Percentiles rank a stretch among this genome's conserved stretches.
Evolutionary conservation across 2,888 invertebrate species (phyloP).

Genomic region (Leucophenga montana): DNA sequence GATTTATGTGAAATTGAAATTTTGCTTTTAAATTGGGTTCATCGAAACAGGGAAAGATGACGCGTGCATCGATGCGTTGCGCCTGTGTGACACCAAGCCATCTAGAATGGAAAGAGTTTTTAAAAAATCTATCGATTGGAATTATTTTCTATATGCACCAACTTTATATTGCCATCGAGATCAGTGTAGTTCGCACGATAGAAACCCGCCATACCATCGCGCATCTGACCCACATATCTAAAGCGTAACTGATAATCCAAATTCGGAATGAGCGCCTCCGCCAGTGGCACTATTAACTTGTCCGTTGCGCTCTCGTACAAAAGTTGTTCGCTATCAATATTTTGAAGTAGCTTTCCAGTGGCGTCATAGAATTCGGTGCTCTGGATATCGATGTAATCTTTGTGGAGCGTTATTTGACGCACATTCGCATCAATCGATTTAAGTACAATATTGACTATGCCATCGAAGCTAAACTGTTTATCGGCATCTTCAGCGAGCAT

Average conservation of each 20-base stretch:
- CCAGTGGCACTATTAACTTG: constrained; percentile 73
- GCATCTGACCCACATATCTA: constrained; percentile 74
- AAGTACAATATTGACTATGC: constrained; percentile 73
- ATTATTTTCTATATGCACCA: constrained; percentile 21
- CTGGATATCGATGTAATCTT: constrained; percentile 55
- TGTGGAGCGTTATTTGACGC: constrained; percentile 74
- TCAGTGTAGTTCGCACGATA: constrained; percentile 60
- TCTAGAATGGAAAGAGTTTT: constrained; percentile 32
- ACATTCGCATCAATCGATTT: constrained; percentile 72
- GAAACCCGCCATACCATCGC: constrained; percentile 64
- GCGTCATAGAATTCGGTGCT: constrained; percentile 42
- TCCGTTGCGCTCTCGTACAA: constrained; percentile 62
- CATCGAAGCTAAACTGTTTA: constrained; percentile 59
- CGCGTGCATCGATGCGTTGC: constrained; percentile 78
- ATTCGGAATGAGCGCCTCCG: constrained; percentile 61
- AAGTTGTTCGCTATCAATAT: constrained; percentile 33
- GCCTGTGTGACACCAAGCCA: constrained; percentile 78
- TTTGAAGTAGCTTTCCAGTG: constrained; percentile 31
- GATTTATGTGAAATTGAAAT: constrained; percentile 78
- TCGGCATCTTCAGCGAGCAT: constrained; percentile 58
- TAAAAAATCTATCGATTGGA: background rate
- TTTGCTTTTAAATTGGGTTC: constrained; percentile 81
- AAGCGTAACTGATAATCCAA: constrained; percentile 73
- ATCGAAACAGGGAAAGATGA: constrained; percentile 85
- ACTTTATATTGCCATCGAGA: constrained; percentile 47